Evolutionary conservation across 2,113 vertebrate genomes (phyloP).

Genomic region (Glaucomys volans): DNA sequence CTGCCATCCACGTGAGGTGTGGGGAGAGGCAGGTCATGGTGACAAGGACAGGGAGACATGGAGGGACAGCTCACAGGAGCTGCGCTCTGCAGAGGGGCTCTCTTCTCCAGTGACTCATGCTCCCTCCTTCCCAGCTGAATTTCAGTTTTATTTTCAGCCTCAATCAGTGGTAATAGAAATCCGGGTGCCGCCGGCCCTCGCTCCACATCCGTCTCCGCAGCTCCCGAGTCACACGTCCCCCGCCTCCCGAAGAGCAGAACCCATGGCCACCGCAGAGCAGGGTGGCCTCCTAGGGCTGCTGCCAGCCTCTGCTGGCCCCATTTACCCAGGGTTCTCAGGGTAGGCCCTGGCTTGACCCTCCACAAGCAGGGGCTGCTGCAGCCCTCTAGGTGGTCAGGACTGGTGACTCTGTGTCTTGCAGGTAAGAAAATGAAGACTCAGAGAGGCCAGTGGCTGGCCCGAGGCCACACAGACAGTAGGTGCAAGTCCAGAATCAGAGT

Average conservation of each 20-base stretch:
- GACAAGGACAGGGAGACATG: neutral
- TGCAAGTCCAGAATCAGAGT: neutral
- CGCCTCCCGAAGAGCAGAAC: neutral
- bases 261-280: neutral
- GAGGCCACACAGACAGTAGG: neutral
- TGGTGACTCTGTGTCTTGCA: neutral
- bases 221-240: neutral
- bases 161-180: conserved; percentile 61
- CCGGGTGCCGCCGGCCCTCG: neutral
- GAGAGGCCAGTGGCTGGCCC: neutral
- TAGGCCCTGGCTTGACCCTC: neutral
- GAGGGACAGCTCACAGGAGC: neutral
- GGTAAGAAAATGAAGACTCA: neutral
- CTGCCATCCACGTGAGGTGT: neutral
- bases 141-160: conserved; percentile 77
- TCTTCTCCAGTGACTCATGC: conserved; percentile 56
- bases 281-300: neutral
- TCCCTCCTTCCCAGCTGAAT: conserved; percentile 58
- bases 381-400: too few relatives aligned
- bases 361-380: neutral
- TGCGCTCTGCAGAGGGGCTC: neutral
- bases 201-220: neutral
- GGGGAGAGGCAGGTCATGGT: neutral
- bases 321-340: rapidly evolving
- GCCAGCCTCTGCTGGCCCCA: rapidly evolving